phyloP scores from a whole-genome alignment of 1,140 invertebrate genomes.

The Leptinotarsa defecta region DNA sequence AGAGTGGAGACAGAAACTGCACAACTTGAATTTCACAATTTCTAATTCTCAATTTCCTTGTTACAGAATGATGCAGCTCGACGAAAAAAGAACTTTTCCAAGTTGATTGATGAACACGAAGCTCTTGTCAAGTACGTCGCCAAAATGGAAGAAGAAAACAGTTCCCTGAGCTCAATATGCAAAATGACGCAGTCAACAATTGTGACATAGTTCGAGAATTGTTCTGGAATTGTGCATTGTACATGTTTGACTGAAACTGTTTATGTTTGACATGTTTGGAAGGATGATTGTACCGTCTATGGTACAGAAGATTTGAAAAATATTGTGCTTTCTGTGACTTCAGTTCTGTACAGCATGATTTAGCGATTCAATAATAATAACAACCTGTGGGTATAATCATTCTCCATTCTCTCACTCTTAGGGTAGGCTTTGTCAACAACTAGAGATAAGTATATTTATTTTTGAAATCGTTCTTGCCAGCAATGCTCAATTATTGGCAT shows the following conservation, averaged over 20 bases:
- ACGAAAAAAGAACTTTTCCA: slow-evolving; percentile 50
- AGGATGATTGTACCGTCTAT: too few species aligned
- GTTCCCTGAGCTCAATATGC: slow-evolving; percentile 9
- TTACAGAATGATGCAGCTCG: slow-evolving; percentile 50
- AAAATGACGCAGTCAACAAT: slow-evolving; percentile 28
- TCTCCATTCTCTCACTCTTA: too few species aligned
- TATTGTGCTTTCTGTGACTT: too few species aligned
- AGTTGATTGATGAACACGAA: slow-evolving; percentile 51
- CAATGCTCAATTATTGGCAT: slow-evolving; percentile 19
- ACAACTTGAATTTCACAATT: too few species aligned
- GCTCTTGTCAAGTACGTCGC: slow-evolving; percentile 50
- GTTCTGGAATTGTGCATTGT: not conserved
- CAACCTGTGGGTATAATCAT: too few species aligned
- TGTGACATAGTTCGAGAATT: slow-evolving; percentile 13
- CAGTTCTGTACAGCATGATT: too few species aligned
- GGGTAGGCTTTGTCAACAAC: too few species aligned
- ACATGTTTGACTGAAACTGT: not conserved
- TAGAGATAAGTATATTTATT: too few species aligned
- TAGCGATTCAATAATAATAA: too few species aligned
- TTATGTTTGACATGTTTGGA: not conserved
- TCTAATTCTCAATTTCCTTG: too few species aligned
- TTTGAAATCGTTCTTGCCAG: not conserved
- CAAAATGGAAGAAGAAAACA: slow-evolving; percentile 48
- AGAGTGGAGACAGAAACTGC: too few species aligned
- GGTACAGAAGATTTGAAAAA: too few species aligned